phyloP scores from a whole-genome alignment of 1,140 invertebrate genomes.

The Cotesia vestalis region DNA sequence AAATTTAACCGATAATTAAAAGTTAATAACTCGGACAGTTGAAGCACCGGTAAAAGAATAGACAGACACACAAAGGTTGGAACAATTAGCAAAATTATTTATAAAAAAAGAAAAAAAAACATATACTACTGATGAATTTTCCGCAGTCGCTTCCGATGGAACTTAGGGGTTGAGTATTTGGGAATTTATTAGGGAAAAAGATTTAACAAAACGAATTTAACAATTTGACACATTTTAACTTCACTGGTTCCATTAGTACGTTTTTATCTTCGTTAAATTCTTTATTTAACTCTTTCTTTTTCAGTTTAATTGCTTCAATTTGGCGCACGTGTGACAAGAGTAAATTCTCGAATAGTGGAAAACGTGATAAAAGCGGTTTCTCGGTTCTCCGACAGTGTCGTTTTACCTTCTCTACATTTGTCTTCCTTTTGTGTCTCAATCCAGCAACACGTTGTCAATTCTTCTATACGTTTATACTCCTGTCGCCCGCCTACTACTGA shows the following conservation, averaged over 20 bases:
- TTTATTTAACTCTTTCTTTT: background rate
- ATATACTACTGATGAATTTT: too few relatives aligned
- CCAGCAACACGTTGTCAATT: background rate
- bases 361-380: constrained; percentile 43
- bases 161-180: too few relatives aligned
- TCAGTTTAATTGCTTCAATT: constrained; percentile 43
- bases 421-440: constrained; percentile 20
- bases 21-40: too few relatives aligned
- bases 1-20: too few relatives aligned
- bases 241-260: constrained; percentile 17
- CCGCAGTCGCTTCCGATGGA: too few relatives aligned
- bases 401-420: constrained; percentile 2
- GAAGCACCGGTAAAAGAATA: too few relatives aligned
- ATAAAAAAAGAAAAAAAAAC: too few relatives aligned
- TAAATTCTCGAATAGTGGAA: constrained; percentile 37
- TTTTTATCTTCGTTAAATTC: constrained; percentile 2
- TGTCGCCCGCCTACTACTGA: background rate
- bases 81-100: too few relatives aligned
- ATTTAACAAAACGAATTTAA: constrained; percentile 16
- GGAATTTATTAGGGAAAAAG: too few relatives aligned
- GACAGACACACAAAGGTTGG: too few relatives aligned
- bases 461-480: background rate
- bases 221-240: constrained; percentile 2
- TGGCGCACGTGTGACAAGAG: constrained; percentile 35
- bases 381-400: constrained; percentile 20